A percentile compares a stretch with the other conserved stretches of the same genome.
Conservation (phyloP, 2,113 vertebrate species). For the Salvelinus alpinus region DNA sequence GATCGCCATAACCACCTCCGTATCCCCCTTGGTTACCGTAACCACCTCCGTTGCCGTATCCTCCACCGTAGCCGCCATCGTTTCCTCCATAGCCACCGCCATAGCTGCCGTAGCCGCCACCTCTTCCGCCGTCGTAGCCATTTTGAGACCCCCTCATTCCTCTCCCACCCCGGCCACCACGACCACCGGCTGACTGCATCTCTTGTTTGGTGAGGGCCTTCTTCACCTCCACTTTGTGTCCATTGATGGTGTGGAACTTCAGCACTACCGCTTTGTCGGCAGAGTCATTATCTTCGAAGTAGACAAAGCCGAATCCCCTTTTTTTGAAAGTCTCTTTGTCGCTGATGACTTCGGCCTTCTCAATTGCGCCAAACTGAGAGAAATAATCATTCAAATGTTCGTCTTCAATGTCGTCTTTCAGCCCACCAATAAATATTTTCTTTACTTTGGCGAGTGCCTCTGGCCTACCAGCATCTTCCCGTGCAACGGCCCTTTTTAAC, state of each 20-base stretch:
- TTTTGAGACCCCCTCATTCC: conserved; percentile 80
- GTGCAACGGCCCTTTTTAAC: conserved; percentile 85
- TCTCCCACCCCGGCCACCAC: conserved; percentile 75
- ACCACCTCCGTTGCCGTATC: conserved; percentile 73
- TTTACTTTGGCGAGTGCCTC: conserved; percentile 87
- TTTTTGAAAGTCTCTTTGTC: conserved; percentile 87
- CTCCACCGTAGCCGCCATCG: conserved; percentile 79
- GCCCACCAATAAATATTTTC: conserved; percentile 86
- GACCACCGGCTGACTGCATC: conserved; percentile 71
- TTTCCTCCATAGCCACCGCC: conserved; percentile 76
- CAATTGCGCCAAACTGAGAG: conserved; percentile 84
- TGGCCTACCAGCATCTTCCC: conserved; percentile 84
- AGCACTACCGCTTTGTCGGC: conserved; percentile 87
- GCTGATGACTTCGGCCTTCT: conserved; percentile 86
- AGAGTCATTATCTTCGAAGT: conserved; percentile 85
- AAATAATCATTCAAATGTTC: conserved; percentile 83
- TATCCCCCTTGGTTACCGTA: conserved; percentile 70
- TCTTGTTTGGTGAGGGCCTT: conserved; percentile 89
- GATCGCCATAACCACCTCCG: conserved; percentile 79
- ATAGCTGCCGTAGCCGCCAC: conserved; percentile 82
- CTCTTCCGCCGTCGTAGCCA: conserved; percentile 79
- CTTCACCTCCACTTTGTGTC: conserved; percentile 87
- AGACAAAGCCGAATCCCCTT: conserved; percentile 87
- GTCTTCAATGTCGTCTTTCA: conserved; percentile 85
- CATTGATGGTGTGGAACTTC: conserved; percentile 87